These are phyloP conservation scores for Lottia scabra DNA, from an alignment of 2,888 invertebrate species.

Conservation along the genomic window DNA sequence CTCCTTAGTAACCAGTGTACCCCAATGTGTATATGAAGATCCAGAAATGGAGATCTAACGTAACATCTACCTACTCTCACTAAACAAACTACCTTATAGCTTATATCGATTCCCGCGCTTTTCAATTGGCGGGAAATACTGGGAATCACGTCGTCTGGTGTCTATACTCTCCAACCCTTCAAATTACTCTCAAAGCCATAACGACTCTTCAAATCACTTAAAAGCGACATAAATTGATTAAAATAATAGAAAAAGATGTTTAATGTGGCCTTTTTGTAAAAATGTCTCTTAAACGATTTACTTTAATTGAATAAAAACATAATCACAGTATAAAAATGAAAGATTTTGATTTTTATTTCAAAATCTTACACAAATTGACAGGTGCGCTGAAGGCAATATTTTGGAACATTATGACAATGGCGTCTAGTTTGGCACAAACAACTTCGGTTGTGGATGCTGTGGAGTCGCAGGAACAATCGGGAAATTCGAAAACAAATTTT, in stretches of 20 bases:
- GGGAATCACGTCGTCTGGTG: background rate
- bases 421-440: too few species aligned
- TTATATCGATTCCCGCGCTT: background rate
- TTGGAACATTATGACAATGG: too few species aligned
- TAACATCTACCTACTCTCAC: too few species aligned
- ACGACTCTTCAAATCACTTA: constrained; percentile 1
- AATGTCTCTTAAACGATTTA: constrained; percentile 5
- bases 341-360: too few species aligned
- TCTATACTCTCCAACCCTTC: background rate
- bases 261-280: background rate
- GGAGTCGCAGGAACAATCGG: background rate
- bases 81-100: too few species aligned
- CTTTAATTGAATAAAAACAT: background rate
- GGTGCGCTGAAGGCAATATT: too few species aligned
- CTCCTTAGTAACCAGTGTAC: too few species aligned
- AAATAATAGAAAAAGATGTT: background rate
- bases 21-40: too few species aligned
- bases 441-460: too few species aligned
- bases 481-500: constrained; percentile 2
- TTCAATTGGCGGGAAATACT: background rate
- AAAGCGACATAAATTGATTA: background rate
- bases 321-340: too few species aligned
- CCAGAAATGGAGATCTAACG: too few species aligned
- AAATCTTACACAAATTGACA: too few species aligned
- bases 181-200: background rate